Conservation (phyloP, 2,113 vertebrate genomes). For the Hiodon alosoides region DNA sequence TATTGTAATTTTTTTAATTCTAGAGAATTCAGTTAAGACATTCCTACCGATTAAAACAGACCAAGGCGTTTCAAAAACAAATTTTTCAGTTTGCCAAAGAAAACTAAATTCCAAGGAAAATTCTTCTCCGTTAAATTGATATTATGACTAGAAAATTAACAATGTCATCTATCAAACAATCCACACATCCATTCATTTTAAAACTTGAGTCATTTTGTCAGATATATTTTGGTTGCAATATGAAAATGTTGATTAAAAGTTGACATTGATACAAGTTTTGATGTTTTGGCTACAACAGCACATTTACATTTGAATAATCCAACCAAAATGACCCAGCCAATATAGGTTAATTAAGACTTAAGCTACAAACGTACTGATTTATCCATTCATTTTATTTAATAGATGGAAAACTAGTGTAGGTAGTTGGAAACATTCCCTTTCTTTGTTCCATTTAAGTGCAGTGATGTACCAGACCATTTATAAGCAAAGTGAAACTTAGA, state of each 20-base stretch:
- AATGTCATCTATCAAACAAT: not conserved
- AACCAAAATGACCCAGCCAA: not conserved
- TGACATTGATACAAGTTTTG: constrained; percentile 12
- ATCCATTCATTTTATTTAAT: not conserved
- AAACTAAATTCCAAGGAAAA: constrained; percentile 2
- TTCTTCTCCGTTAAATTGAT: too few species aligned
- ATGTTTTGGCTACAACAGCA: not conserved
- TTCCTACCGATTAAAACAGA: too few species aligned
- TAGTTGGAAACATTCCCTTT: not conserved
- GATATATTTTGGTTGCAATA: not conserved
- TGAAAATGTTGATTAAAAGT: not conserved
- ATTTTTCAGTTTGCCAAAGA: constrained; percentile 1
- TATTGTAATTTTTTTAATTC: not conserved
- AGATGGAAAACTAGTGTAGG: not conserved
- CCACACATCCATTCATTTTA: constrained; percentile 17
- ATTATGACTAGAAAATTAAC: too few species aligned
- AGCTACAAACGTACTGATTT: too few species aligned
- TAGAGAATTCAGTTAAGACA: too few species aligned
- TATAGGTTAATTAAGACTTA: not conserved
- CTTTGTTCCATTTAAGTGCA: not conserved
- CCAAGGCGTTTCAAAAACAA: not conserved
- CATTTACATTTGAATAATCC: not conserved
- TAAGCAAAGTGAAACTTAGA: not conserved
- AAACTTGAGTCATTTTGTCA: constrained; percentile 1
- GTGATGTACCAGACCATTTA: not conserved